These are phyloP conservation scores for Trinectes maculatus DNA, from an alignment of 2,113 vertebrate species.

Conservation along the genomic window DNA sequence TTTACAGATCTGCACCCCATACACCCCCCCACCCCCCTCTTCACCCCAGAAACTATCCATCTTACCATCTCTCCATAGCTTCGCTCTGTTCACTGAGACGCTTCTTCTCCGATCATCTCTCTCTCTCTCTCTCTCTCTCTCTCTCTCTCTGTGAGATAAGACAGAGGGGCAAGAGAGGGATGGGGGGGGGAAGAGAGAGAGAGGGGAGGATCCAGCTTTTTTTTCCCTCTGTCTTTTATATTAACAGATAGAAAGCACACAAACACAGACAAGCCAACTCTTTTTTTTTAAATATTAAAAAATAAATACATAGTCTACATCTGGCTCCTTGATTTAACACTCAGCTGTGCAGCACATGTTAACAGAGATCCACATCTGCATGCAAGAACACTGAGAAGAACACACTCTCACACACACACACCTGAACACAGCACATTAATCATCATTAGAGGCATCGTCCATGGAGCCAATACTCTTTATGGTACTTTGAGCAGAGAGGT, in stretches of 20 bases:
- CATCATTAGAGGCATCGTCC: slow-evolving; percentile 62
- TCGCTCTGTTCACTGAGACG: slow-evolving; percentile 80
- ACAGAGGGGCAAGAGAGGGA: slow-evolving; percentile 53
- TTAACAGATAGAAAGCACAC: slow-evolving; percentile 56
- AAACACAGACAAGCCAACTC: slow-evolving; percentile 60
- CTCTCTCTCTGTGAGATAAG: slow-evolving; percentile 69
- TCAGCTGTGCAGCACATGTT: slow-evolving; percentile 56
- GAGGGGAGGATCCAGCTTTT: slow-evolving; percentile 58
- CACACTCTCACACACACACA: slow-evolving; percentile 46
- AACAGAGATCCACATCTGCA: slow-evolving; percentile 48
- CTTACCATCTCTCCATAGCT: slow-evolving; percentile 88
- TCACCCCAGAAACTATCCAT: slow-evolving; percentile 55
- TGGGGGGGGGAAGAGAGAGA: slow-evolving; percentile 43
- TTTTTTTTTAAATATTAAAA: slow-evolving; percentile 21
- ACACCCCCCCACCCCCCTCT: slow-evolving; percentile 3
- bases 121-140: slow-evolving; percentile 79
- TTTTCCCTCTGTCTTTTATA: slow-evolving; percentile 50
- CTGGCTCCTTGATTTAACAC: slow-evolving; percentile 44
- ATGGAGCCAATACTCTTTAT: slow-evolving; percentile 44
- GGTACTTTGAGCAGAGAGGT: slow-evolving; percentile 58
- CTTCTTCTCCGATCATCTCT: slow-evolving; percentile 80
- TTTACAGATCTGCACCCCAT: slow-evolving; percentile 50
- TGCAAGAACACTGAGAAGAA: slow-evolving; percentile 42
- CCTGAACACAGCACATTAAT: slow-evolving; percentile 66
- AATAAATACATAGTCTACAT: slow-evolving; percentile 19